These are phyloP conservation scores for Chiloscyllium punctatum DNA, from an alignment of 2,797 vertebrate species.

Conservation along the genomic window DNA sequence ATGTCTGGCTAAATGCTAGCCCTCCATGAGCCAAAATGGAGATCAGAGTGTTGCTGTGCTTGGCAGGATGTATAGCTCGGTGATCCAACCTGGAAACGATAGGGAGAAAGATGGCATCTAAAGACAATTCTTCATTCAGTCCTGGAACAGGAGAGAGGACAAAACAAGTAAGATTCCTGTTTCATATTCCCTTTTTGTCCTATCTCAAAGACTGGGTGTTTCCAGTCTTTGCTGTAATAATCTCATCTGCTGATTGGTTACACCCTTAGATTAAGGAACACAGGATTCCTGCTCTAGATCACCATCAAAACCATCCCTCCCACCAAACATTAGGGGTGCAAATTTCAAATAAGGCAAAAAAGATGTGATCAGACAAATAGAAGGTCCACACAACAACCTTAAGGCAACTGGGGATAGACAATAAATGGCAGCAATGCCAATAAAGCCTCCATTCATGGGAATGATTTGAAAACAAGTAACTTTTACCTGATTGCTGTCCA, in stretches of 20 bases:
- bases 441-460: neutral
- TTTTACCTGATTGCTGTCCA: neutral
- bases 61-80: neutral
- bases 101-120: neutral
- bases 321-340: neutral
- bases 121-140: neutral
- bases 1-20: neutral
- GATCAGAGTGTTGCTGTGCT: neutral
- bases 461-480: neutral
- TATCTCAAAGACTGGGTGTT: neutral
- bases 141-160: neutral
- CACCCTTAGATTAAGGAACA: neutral
- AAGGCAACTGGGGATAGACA: neutral
- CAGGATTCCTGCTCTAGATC: neutral
- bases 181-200: neutral
- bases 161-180: neutral
- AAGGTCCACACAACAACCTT: neutral
- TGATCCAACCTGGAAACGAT: neutral
- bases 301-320: neutral
- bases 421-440: neutral
- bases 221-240: neutral
- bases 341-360: neutral
- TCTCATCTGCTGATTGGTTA: neutral
- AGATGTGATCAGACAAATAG: neutral
- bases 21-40: conserved; percentile 10